phyloP scores from a whole-genome alignment of 2,888 invertebrate genomes.

The Copidosoma aretas region DNA sequence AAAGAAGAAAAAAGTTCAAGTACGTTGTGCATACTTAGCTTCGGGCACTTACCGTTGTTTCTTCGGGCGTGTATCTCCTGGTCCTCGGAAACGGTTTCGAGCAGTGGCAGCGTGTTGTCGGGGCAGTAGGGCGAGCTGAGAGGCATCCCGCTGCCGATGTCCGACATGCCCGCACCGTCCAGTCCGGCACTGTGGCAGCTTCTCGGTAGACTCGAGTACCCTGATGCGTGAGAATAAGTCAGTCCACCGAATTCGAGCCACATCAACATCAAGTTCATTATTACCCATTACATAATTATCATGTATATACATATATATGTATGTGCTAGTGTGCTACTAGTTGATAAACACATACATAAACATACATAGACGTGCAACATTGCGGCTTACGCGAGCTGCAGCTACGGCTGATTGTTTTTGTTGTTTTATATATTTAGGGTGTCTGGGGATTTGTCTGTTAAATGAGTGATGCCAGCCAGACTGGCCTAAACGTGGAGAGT shows the following conservation, averaged over 20 bases:
- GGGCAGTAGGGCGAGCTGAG: constrained; percentile 66
- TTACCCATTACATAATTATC: too few relatives aligned
- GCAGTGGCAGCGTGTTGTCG: constrained; percentile 67
- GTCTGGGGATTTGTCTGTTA: too few relatives aligned
- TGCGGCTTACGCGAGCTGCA: background rate
- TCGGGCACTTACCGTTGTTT: constrained; percentile 58
- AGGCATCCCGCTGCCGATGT: constrained; percentile 68
- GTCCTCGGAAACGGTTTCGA: constrained; percentile 77
- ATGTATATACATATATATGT: too few relatives aligned
- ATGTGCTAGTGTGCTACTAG: background rate
- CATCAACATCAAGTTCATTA: too few relatives aligned
- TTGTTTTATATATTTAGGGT: too few relatives aligned
- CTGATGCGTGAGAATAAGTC: too few relatives aligned
- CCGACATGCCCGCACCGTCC: constrained; percentile 66
- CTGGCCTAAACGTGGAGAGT: too few relatives aligned
- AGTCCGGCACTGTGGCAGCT: constrained; percentile 73
- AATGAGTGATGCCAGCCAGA: too few relatives aligned
- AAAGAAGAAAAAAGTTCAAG: too few relatives aligned
- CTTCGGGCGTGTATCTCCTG: constrained; percentile 64
- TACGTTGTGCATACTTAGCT: too few relatives aligned
- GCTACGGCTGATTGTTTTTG: background rate
- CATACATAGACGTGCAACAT: background rate
- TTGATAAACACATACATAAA: background rate
- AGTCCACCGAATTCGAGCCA: too few relatives aligned
- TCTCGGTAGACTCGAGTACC: constrained; percentile 84